A percentile compares a stretch with the other conserved stretches of the same genome.
Conservation (phyloP, 2,888 invertebrate species). For the Zeuzera pyrina region DNA sequence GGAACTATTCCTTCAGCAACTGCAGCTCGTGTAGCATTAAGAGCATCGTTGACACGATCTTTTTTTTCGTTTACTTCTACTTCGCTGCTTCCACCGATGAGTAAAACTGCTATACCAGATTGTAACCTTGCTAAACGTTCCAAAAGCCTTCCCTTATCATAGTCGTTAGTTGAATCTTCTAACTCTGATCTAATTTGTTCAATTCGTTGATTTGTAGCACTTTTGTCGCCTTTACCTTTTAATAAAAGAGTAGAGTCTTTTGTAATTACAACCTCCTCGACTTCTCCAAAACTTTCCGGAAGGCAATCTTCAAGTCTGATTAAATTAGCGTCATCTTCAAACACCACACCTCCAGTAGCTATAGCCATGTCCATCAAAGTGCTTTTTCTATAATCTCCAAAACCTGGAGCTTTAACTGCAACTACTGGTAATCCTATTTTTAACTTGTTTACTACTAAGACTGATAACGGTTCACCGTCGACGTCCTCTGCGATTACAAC, state of each 20-base stretch:
- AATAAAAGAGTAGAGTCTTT: slow-evolving; percentile 89
- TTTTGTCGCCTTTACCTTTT: slow-evolving; percentile 81
- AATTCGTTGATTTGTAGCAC: slow-evolving; percentile 83
- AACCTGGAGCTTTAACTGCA: slow-evolving; percentile 96
- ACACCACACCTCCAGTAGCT: slow-evolving; percentile 91
- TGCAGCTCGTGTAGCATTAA: slow-evolving; percentile 95
- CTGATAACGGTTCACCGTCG: slow-evolving; percentile 93
- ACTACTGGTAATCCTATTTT: slow-evolving; percentile 94
- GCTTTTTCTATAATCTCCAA: slow-evolving; percentile 93
- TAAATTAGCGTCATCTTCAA: slow-evolving; percentile 92
- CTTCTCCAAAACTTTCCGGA: slow-evolving; percentile 83
- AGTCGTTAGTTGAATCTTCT: slow-evolving; percentile 84
- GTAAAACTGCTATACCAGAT: slow-evolving; percentile 82
- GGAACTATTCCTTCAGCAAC: slow-evolving; percentile 97
- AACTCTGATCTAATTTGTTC: slow-evolving; percentile 88
- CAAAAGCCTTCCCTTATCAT: slow-evolving; percentile 91
- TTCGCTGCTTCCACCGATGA: slow-evolving; percentile 90
- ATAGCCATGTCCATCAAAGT: slow-evolving; percentile 92
- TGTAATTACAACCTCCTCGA: slow-evolving; percentile 91
- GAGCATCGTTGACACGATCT: slow-evolving; percentile 94
- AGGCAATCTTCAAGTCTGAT: slow-evolving; percentile 91
- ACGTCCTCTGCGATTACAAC: slow-evolving; percentile 96
- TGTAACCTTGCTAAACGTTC: slow-evolving; percentile 91
- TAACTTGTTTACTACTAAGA: slow-evolving; percentile 89
- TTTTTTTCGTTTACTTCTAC: slow-evolving; percentile 97